Conservation (phyloP, 2,113 vertebrate genomes). For the Macrotis lagotis region DNA sequence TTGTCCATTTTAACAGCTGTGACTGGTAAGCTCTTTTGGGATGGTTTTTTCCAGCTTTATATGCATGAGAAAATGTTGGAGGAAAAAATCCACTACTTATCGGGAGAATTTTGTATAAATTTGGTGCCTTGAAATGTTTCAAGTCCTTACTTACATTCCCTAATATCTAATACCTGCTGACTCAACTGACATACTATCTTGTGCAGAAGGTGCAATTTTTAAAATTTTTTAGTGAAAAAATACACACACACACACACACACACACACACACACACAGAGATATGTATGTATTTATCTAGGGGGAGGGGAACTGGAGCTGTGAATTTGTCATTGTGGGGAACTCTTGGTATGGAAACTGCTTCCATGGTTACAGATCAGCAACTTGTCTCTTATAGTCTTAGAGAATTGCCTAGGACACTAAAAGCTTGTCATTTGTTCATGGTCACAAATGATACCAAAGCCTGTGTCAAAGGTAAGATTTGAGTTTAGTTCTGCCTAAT, state of each 20-base stretch:
- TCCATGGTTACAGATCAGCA: background rate
- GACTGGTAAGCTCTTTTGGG: background rate
- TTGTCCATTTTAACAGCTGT: background rate
- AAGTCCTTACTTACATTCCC: conserved; percentile 70
- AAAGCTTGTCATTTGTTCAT: background rate
- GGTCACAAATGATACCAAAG: background rate
- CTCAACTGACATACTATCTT: conserved; percentile 66
- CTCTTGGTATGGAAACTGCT: background rate
- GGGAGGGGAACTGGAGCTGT: background rate
- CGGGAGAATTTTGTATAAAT: conserved; percentile 56
- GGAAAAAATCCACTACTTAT: conserved; percentile 1
- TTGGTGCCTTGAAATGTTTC: conserved; percentile 64
- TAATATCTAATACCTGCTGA: conserved; percentile 30
- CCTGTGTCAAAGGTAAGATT: background rate
- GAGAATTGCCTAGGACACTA: background rate
- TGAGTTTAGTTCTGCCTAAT: background rate
- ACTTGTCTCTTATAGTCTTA: background rate
- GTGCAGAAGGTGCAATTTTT: conserved; percentile 29
- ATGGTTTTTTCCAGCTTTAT: background rate
- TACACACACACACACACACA: background rate
- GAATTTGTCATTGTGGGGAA: background rate
- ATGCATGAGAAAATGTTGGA: conserved; percentile 12
- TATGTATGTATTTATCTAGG: background rate
- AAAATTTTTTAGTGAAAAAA: conserved; percentile 68
- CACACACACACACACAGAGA: no score